These are phyloP conservation scores for Pristis pectinata DNA, from an alignment of 2,797 vertebrate genomes.

Conservation along the genomic window DNA sequence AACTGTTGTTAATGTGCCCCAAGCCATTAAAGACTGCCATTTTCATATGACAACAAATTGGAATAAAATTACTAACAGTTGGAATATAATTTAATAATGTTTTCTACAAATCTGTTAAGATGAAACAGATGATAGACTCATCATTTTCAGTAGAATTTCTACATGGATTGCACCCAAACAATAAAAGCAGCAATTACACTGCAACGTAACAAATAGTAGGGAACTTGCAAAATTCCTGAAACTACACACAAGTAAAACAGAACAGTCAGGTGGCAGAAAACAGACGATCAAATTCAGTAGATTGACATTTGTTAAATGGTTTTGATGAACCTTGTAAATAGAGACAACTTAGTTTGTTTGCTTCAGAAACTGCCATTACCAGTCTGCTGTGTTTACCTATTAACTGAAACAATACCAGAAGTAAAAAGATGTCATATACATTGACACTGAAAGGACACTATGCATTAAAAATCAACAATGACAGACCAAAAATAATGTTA, in stretches of 20 bases:
- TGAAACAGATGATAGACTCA: slow-evolving; percentile 9
- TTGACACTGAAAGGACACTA: background rate
- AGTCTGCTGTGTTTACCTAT: background rate
- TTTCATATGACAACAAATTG: background rate
- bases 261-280: background rate
- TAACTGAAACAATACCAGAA: background rate
- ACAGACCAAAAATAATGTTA: background rate
- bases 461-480: background rate
- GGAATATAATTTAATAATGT: background rate
- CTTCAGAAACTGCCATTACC: background rate
- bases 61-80: slow-evolving; percentile 9
- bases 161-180: background rate
- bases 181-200: background rate
- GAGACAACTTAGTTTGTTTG: background rate
- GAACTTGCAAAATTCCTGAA: background rate
- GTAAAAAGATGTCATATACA: background rate
- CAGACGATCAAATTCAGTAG: background rate
- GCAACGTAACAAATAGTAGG: background rate
- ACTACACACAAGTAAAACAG: background rate
- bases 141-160: background rate
- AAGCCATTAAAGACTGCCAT: background rate
- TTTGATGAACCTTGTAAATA: background rate
- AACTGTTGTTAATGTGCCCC: background rate
- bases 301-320: background rate
- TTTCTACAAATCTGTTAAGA: background rate